phyloP scores from a whole-genome alignment of 2,797 vertebrate genomes.

The Meriones psammophilus region DNA sequence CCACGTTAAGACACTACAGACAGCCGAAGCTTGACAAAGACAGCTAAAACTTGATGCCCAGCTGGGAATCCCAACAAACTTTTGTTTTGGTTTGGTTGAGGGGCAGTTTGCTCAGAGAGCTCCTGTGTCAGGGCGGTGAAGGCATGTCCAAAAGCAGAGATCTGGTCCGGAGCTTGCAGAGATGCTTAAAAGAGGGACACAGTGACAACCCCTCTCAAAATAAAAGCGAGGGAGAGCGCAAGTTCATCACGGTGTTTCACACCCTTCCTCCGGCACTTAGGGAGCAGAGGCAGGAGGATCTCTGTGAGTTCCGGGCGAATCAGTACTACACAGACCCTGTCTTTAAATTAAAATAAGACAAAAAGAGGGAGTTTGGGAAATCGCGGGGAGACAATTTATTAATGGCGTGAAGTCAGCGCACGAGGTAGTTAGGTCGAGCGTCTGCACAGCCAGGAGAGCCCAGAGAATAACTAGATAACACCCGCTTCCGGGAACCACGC shows the following conservation, averaged over 20 bases:
- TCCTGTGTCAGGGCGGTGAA: neutral
- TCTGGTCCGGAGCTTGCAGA: neutral
- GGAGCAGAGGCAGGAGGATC: constrained; percentile 13
- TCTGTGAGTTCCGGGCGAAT: neutral
- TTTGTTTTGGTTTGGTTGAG: neutral
- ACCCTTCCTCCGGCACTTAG: neutral
- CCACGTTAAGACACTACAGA: neutral
- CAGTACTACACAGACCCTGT: neutral
- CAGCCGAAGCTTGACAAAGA: neutral
- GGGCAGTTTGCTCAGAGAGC: no score
- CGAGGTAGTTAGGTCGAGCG: neutral
- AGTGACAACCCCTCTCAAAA: neutral
- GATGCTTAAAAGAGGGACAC: neutral
- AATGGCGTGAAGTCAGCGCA: neutral
- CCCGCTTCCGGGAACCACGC: neutral
- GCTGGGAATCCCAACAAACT: neutral
- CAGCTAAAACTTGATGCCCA: neutral
- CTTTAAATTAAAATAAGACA: neutral
- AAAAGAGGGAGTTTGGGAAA: neutral
- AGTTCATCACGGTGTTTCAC: neutral
- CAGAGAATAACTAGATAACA: neutral
- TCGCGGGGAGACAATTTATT: neutral
- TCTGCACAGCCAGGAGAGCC: rapidly evolving
- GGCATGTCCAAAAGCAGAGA: neutral
- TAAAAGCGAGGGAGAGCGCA: neutral